Percentiles rank a stretch among this genome's conserved stretches.
These are phyloP conservation scores for Catalaphyllia jardinei DNA, from an alignment of 64 coral and sea anemone species.

Conservation along the genomic window DNA sequence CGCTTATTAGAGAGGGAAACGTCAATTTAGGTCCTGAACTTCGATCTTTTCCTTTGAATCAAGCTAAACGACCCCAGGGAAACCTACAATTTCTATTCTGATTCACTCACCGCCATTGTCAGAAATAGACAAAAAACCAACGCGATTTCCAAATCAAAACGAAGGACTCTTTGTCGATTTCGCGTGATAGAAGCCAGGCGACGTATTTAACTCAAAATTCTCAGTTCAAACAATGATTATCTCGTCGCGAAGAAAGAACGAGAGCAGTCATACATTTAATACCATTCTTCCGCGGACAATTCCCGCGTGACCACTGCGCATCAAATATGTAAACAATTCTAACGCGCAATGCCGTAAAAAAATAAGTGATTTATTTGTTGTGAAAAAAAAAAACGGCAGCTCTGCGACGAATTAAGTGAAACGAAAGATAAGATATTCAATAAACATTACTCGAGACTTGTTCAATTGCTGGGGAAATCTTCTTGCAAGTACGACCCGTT, in stretches of 20 bases:
- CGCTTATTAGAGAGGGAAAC: not conserved
- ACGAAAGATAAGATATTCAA: not conserved
- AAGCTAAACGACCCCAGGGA: not conserved
- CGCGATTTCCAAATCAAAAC: not conserved
- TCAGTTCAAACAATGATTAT: not conserved
- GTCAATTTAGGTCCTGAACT: not conserved
- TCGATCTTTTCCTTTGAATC: not conserved
- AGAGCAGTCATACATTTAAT: not conserved
- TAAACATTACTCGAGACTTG: not conserved
- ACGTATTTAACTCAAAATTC: slow-evolving; percentile 8
- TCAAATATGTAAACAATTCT: slow-evolving; percentile 54
- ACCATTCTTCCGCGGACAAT: slow-evolving; percentile 48
- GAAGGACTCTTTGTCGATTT: not conserved
- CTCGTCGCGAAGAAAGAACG: not conserved
- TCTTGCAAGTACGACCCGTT: not conserved
- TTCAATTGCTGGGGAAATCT: slow-evolving; percentile 13
- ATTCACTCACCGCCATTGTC: slow-evolving; percentile 35
- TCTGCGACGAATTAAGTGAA: not conserved
- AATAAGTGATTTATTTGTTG: slow-evolving; percentile 17
- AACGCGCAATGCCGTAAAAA: slow-evolving; percentile 19
- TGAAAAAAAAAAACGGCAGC: not conserved
- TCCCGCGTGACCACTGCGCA: slow-evolving; percentile 40
- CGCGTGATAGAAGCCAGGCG: not conserved
- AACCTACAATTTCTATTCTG: not conserved
- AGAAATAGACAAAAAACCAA: not conserved